Conservation (phyloP, 2,113 vertebrate genomes). For the Microtus ochrogaster region DNA sequence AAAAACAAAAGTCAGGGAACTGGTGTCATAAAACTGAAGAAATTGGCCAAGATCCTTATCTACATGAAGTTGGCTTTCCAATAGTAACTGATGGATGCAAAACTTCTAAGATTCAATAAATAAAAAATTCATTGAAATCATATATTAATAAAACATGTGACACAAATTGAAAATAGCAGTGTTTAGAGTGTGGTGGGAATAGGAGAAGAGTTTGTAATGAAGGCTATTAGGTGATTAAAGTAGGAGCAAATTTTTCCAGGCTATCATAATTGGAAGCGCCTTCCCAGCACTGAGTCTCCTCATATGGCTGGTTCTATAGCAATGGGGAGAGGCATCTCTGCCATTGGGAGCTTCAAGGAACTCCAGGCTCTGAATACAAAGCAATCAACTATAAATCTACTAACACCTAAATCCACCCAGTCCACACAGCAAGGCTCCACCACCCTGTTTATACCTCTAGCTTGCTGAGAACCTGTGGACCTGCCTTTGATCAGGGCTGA, state of each 20-base stretch:
- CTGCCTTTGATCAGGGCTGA: neutral
- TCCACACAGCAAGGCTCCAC: neutral
- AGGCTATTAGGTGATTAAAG: neutral
- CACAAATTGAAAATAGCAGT: neutral
- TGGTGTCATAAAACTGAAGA: neutral
- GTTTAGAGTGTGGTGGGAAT: neutral
- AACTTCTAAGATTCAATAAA: neutral
- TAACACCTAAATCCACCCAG: neutral
- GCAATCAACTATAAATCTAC: neutral
- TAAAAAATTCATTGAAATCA: neutral
- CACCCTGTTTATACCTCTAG: neutral
- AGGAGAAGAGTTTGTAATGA: neutral
- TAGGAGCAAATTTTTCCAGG: neutral
- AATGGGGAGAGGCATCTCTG: neutral
- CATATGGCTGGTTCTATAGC: neutral
- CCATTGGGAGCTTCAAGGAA: neutral
- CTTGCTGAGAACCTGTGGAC: neutral
- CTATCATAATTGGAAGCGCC: neutral
- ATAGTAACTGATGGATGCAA: neutral
- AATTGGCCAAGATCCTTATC: neutral
- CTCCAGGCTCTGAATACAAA: neutral
- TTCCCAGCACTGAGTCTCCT: neutral
- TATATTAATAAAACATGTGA: neutral
- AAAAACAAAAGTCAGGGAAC: neutral
- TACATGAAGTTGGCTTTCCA: neutral